phyloP scores from a whole-genome alignment of 2,888 invertebrate genomes.

The Panzeria rudis region DNA sequence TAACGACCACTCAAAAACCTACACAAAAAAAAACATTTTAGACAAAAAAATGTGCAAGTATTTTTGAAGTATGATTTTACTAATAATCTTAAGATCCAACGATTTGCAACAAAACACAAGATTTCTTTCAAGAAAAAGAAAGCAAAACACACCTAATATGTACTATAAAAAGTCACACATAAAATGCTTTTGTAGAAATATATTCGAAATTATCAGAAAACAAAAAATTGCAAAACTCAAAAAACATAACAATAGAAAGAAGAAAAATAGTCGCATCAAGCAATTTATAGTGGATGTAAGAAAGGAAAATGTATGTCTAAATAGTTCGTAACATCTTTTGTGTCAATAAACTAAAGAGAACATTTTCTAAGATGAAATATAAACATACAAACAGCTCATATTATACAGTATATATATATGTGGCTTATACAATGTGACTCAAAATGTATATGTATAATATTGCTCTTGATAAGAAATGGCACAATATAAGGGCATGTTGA shows the following conservation, averaged over 20 bases:
- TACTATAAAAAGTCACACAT: too few species aligned
- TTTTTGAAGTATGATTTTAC: slow-evolving; percentile 15
- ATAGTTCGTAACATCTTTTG: background rate
- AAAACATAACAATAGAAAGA: slow-evolving; percentile 11
- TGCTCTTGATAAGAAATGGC: slow-evolving; percentile 20
- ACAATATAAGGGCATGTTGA: slow-evolving; percentile 4
- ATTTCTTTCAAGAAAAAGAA: background rate
- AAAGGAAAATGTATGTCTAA: slow-evolving; percentile 19
- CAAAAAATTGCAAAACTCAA: slow-evolving; percentile 2
- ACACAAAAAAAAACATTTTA: background rate
- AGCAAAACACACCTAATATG: background rate
- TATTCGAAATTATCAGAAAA: background rate
- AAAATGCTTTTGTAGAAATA: too few species aligned
- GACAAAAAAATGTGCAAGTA: slow-evolving; percentile 11
- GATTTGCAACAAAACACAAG: slow-evolving; percentile 20
- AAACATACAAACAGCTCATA: background rate
- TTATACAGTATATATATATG: background rate
- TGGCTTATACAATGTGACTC: background rate
- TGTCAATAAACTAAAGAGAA: slow-evolving; percentile 17
- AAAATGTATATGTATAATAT: background rate
- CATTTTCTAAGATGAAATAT: background rate
- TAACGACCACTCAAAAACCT: too few species aligned
- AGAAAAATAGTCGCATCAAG: background rate
- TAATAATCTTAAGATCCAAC: slow-evolving; percentile 28
- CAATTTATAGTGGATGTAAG: slow-evolving; percentile 5